Evolutionary conservation across 2,888 invertebrate genomes (phyloP).

Genomic region (Perdita meconis): DNA sequence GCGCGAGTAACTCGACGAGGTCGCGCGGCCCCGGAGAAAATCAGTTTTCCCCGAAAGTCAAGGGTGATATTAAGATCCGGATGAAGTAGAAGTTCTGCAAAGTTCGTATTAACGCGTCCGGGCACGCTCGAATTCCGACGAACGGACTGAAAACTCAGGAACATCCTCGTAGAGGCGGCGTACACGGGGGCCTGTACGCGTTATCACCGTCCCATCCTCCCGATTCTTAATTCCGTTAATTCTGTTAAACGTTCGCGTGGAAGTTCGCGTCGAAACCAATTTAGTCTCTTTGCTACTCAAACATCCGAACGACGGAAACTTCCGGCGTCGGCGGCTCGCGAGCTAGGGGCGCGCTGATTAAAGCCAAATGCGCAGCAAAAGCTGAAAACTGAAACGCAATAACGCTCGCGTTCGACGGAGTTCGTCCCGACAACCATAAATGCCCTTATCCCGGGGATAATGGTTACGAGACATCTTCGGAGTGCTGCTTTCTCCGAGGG

Average conservation of each 20-base stretch:
- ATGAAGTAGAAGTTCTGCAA: conserved; percentile 20
- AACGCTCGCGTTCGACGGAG: not conserved
- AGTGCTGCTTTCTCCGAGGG: not conserved
- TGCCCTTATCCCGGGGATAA: not conserved
- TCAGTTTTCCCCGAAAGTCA: conserved; percentile 30
- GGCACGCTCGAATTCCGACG: not conserved
- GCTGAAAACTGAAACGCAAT: not conserved
- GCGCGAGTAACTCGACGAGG: not conserved
- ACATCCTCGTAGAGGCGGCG: not conserved
- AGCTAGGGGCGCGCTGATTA: not conserved
- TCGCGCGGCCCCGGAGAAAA: not conserved
- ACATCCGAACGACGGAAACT: not conserved
- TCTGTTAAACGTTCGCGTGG: conserved; percentile 18
- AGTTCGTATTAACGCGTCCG: conserved; percentile 14
- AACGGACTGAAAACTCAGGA: not conserved
- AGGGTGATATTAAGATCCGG: conserved; percentile 16
- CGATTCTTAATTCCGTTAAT: conserved; percentile 1
- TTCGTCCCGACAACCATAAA: not conserved
- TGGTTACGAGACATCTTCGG: not conserved
- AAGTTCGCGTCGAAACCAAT: conserved; percentile 11
- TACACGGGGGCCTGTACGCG: conserved; percentile 7
- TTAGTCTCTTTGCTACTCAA: not conserved
- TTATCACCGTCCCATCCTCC: not conserved
- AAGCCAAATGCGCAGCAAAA: not conserved
- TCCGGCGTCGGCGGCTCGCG: not conserved